phyloP scores from a whole-genome alignment of 1,140 invertebrate species.

The Aplysia californica region DNA sequence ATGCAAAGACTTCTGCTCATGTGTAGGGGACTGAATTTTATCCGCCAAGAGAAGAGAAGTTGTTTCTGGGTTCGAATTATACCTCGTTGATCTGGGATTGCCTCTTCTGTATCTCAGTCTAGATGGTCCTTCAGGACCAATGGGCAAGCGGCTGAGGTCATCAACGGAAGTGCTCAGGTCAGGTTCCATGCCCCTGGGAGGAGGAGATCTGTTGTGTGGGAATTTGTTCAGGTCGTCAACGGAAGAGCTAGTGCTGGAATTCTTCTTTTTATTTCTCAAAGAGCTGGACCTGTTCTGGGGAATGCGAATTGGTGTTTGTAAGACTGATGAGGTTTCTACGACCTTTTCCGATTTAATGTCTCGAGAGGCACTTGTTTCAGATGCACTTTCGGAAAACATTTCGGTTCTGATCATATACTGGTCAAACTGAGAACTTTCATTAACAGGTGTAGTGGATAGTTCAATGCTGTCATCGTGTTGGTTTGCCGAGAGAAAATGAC shows the following conservation, averaged over 20 bases:
- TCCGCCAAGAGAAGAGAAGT: neutral
- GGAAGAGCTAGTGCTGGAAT: neutral
- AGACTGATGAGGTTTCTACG: too few relatives aligned
- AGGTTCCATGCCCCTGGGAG: neutral
- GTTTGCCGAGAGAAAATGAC: too few relatives aligned
- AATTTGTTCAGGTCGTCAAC: conserved; percentile 10
- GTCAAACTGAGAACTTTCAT: too few relatives aligned
- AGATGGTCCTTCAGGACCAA: neutral
- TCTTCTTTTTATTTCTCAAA: too few relatives aligned
- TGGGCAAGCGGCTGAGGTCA: neutral
- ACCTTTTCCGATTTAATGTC: too few relatives aligned
- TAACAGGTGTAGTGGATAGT: too few relatives aligned
- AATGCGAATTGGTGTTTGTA: too few relatives aligned
- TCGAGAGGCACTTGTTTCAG: too few relatives aligned
- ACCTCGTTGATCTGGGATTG: conserved; percentile 18
- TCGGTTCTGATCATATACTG: too few relatives aligned
- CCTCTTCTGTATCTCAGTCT: conserved; percentile 1
- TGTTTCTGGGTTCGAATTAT: conserved; percentile 14
- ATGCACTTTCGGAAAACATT: too few relatives aligned
- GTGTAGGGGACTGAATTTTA: neutral
- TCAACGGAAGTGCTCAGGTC: conserved; percentile 3
- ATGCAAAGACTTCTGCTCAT: neutral
- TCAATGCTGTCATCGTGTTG: too few relatives aligned
- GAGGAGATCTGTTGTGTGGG: conserved; percentile 4
- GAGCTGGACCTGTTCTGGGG: too few relatives aligned